Percentiles rank a stretch among this genome's conserved stretches.
Conservation (phyloP, 2,888 invertebrate species). For the Nomada hirtipes region DNA sequence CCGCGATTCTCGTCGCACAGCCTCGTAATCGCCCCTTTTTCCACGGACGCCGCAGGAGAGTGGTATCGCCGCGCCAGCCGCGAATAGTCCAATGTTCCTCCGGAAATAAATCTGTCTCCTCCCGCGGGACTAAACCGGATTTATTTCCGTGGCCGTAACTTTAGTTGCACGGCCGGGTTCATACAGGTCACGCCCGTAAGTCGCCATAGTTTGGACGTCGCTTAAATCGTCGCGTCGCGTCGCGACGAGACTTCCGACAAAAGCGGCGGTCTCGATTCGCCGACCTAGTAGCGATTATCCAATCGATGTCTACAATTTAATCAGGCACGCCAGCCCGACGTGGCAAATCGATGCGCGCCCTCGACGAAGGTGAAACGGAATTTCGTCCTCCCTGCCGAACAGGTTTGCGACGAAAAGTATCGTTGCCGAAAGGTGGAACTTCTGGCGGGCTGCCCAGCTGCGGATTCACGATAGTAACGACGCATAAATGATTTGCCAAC, state of each 20-base stretch:
- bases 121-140: conserved; percentile 72
- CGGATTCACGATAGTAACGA: conserved; percentile 21
- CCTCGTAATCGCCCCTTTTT: conserved; percentile 57
- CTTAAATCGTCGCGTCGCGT: conserved; percentile 64
- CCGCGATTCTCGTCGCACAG: conserved; percentile 32
- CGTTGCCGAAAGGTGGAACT: neutral
- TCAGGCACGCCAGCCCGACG: neutral
- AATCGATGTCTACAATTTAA: conserved; percentile 8
- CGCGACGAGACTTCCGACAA: conserved; percentile 43
- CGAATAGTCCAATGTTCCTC: conserved; percentile 54
- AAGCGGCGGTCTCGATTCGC: conserved; percentile 33
- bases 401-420: neutral
- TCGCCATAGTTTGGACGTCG: conserved; percentile 68
- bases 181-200: conserved; percentile 68
- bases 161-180: conserved; percentile 56
- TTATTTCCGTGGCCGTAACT: conserved; percentile 69
- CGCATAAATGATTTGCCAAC: conserved; percentile 32
- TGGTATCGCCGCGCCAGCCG: conserved; percentile 2
- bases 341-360: neutral
- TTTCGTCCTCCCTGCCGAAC: neutral
- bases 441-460: conserved; percentile 18
- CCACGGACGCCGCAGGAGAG: conserved; percentile 17
- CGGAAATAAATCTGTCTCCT: conserved; percentile 71
- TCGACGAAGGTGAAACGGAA: neutral
- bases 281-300: conserved; percentile 43